Evolutionary conservation across 2,797 vertebrate genomes (phyloP).

Genomic region (Tachyglossus aculeatus): DNA sequence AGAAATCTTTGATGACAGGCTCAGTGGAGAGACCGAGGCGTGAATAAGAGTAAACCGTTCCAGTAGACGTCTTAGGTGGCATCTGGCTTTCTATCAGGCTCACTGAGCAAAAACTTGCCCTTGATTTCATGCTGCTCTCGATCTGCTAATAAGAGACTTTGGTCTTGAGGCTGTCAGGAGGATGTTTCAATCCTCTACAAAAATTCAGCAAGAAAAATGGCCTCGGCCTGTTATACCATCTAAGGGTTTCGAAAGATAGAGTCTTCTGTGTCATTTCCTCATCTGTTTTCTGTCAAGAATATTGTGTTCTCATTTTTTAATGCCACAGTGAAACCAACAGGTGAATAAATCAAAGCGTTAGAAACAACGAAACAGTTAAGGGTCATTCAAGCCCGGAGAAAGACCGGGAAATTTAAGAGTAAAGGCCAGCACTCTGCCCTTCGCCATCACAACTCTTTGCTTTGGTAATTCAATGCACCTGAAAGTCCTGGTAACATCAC

Average conservation of each 20-base stretch:
- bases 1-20: no score
- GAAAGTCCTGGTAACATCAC: background rate
- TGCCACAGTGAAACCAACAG: background rate
- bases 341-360: background rate
- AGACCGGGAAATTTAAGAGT: background rate
- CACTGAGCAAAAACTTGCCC: no score
- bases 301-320: background rate
- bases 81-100: no score
- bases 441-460: background rate
- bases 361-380: background rate
- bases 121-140: no score
- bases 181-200: no score
- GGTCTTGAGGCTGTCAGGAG: no score
- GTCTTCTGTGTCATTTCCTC: background rate
- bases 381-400: background rate
- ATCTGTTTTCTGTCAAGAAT: conserved; percentile 2
- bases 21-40: no score
- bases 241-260: background rate
- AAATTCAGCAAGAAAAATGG: background rate
- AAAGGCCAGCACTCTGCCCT: background rate
- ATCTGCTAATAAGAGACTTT: no score
- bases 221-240: background rate
- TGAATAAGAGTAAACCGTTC: no score
- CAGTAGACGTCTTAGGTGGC: no score
- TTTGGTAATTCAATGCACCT: conserved; percentile 9